Conservation (phyloP, 2,888 invertebrate genomes). For the Agrochola litura region DNA sequence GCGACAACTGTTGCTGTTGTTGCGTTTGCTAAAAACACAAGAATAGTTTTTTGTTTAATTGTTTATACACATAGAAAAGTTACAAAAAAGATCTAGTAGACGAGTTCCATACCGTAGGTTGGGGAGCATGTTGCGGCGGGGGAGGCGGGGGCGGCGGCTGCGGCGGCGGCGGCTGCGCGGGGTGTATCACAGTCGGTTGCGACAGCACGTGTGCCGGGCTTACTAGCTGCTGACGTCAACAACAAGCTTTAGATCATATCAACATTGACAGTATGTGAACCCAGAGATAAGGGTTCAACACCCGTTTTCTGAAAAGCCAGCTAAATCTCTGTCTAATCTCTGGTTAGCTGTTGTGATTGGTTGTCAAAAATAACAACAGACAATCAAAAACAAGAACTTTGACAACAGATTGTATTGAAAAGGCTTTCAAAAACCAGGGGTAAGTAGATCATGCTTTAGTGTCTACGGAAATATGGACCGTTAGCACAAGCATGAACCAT, state of each 20-base stretch:
- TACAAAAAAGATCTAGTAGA: neutral
- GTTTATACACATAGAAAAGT: neutral
- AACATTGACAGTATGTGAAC: conserved; percentile 2
- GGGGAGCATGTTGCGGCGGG: conserved; percentile 77
- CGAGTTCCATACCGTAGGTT: conserved; percentile 73
- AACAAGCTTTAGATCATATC: conserved; percentile 20
- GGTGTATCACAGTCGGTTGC: conserved; percentile 88
- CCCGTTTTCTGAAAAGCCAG: neutral
- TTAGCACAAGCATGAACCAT: conserved; percentile 45
- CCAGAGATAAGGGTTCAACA: neutral
- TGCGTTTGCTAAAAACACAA: conserved; percentile 67
- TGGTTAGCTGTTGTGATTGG: conserved; percentile 15
- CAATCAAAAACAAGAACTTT: conserved; percentile 12
- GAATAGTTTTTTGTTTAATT: neutral
- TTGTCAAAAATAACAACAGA: conserved; percentile 1
- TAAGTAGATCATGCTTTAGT: conserved; percentile 38
- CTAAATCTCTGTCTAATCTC: conserved; percentile 1
- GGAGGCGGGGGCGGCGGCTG: conserved; percentile 85
- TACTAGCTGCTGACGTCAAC: conserved; percentile 79
- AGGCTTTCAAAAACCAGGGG: conserved; percentile 11
- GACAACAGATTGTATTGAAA: neutral
- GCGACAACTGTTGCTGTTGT: conserved; percentile 70
- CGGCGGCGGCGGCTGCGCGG: conserved; percentile 87
- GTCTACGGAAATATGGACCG: conserved; percentile 25
- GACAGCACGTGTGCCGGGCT: conserved; percentile 86